Percentiles rank a stretch among this genome's conserved stretches.
Evolutionary conservation across 2,888 invertebrate species (phyloP).

Genomic region (Caenorhabditis doughertyi): DNA sequence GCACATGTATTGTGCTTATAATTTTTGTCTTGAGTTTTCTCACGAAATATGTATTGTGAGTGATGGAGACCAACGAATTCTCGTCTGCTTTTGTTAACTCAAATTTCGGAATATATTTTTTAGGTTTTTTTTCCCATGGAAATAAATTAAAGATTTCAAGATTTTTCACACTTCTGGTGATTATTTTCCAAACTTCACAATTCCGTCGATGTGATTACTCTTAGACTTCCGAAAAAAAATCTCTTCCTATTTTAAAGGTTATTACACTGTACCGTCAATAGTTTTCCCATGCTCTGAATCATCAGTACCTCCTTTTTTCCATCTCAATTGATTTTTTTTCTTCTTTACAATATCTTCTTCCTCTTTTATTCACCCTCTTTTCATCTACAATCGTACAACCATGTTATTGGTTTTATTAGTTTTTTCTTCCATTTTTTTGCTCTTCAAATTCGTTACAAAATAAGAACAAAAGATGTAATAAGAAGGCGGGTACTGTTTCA

Average conservation of each 20-base stretch:
- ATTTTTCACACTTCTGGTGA: no score
- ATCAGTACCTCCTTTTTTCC: constrained; percentile 13
- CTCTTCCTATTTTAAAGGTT: no score
- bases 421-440: constrained; percentile 31
- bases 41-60: no score
- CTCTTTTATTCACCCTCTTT: not conserved
- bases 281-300: constrained; percentile 30
- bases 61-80: not conserved
- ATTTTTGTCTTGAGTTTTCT: constrained; percentile 68
- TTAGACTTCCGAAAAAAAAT: no score
- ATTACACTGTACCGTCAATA: not conserved
- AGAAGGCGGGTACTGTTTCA: constrained; percentile 12
- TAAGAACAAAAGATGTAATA: constrained; percentile 11
- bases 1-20: constrained; percentile 26
- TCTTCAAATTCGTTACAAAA: constrained; percentile 10
- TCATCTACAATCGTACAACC: constrained; percentile 32
- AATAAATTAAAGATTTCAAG: no score
- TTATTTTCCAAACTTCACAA: no score
- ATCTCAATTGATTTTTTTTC: constrained; percentile 31
- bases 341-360: constrained; percentile 42
- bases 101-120: no score
- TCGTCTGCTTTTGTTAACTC: no score
- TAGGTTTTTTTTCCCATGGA: no score
- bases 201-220: no score
- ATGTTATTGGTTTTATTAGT: constrained; percentile 55